Evolutionary conservation across 2,113 vertebrate species (phyloP).

Genomic region (Poecilia latipinna): DNA sequence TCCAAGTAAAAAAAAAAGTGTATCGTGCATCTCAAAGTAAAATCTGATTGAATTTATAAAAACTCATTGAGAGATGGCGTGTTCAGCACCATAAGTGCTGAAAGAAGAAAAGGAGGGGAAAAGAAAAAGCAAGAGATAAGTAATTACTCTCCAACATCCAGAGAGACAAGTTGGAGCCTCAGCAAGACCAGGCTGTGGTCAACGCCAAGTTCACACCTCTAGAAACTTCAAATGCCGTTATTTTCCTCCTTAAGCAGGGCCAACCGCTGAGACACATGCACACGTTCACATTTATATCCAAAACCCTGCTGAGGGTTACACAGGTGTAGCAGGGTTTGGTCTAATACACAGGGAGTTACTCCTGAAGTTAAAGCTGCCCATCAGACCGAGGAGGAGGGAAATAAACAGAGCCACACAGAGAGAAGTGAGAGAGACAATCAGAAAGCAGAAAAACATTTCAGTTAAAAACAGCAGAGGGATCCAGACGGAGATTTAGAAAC

Average conservation of each 20-base stretch:
- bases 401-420: constrained; percentile 1
- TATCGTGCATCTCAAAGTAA: too few relatives aligned
- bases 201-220: constrained; percentile 29
- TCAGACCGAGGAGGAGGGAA: background rate
- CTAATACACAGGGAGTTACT: constrained; percentile 44
- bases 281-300: constrained; percentile 3
- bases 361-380: constrained; percentile 33
- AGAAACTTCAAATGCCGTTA: constrained; percentile 53
- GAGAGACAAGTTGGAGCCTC: constrained; percentile 4
- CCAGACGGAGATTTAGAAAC: background rate
- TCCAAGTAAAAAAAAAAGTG: too few relatives aligned
- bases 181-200: constrained; percentile 11
- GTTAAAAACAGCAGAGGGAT: background rate
- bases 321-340: constrained; percentile 6
- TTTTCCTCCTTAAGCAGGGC: constrained; percentile 39
- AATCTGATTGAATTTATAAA: too few relatives aligned
- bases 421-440: background rate
- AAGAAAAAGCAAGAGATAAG: too few relatives aligned
- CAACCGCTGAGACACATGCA: constrained; percentile 10
- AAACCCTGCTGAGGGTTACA: constrained; percentile 34
- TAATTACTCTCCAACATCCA: background rate
- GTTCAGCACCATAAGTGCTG: background rate
- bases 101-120: background rate
- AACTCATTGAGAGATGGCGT: background rate
- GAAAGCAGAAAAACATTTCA: background rate